Base-by-base conservation (phyloP, 2,888 invertebrate genomes). In the Tetragonula carbonaria region DNA sequence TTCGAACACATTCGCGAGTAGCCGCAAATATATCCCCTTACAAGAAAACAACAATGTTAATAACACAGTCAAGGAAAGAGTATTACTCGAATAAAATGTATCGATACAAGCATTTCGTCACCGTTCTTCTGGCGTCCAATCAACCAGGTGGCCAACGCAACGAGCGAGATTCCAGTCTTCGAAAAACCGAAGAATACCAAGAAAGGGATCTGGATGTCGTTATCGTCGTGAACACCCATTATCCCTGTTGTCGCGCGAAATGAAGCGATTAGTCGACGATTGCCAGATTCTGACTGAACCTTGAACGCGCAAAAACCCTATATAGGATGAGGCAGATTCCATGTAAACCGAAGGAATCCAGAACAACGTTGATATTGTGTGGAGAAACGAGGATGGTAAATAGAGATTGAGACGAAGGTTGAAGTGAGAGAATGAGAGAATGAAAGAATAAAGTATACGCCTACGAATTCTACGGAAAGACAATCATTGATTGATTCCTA, bases 401-500 rank as follows among this genome's bases (percentile, higher is more conserved):
- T 33, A 14, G 5, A 23, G 57, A 5, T 13, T 51, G 11, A 11
- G n/a, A 14, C 23, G 73, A 55, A 16, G 3, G 50, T 23, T 11
- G 33, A 51, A 59, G 53, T 21, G 57, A 63, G 33, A 18, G 53
- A 13, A 68, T 4, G 21, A 16, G n/a, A 70, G 57, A 16, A 23
- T 4, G 33, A 16, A n/a, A 74, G 66, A 74, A 70, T 65, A 66
- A 63, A 51, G 65, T 70, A 59, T 75, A 85, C 87, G 79, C 81
- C 85, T 87, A 87, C 87, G 85, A 67, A 84, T 83, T 87, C 80
- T 85, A 62, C 14, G 82, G 77, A 87, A 87, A 82, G 85, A 87
- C 76, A 83, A 80, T 80, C 87, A 80, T 83, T 87, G 85, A 87
- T 87, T 86, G 85, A 87, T 87, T 87, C 87, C 80, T 85, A 87